phyloP scores from a whole-genome alignment of 2,113 vertebrate species.

The Melanotaenia duboulayi region DNA sequence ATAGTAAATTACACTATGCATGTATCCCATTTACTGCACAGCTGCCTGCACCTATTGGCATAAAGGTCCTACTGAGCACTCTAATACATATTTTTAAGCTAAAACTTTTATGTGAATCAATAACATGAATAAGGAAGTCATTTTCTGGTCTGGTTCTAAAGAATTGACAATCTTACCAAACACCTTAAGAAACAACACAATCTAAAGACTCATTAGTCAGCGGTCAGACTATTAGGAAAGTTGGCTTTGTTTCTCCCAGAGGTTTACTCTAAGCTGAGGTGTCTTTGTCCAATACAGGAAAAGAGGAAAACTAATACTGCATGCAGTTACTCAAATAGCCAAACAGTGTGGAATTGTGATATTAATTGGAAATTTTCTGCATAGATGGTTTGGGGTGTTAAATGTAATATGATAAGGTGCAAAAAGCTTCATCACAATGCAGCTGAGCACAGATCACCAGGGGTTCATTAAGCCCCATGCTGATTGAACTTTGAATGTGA shows the following conservation, averaged over 20 bases:
- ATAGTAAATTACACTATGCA: slow-evolving; percentile 37
- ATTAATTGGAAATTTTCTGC: neutral
- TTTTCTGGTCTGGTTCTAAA: neutral
- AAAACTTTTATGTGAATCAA: neutral
- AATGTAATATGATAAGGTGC: neutral
- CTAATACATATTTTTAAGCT: slow-evolving; percentile 7
- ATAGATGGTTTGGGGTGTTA: neutral
- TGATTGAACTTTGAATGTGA: too few relatives aligned
- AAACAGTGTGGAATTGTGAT: neutral
- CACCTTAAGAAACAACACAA: neutral
- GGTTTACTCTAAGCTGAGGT: neutral
- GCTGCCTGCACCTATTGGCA: slow-evolving; percentile 19
- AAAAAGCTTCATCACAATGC: neutral
- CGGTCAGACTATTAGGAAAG: neutral
- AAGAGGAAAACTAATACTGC: neutral
- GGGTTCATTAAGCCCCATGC: neutral
- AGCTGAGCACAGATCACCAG: neutral
- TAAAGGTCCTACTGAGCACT: slow-evolving; percentile 7
- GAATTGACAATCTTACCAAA: too few relatives aligned
- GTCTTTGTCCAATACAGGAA: neutral
- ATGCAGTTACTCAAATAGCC: slow-evolving; percentile 2
- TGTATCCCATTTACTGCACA: slow-evolving; percentile 33
- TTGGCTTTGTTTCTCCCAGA: neutral
- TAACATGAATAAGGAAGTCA: neutral
- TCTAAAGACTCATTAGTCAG: too few relatives aligned